phyloP scores from a whole-genome alignment of 2,888 invertebrate genomes.

The Pteria penguin region DNA sequence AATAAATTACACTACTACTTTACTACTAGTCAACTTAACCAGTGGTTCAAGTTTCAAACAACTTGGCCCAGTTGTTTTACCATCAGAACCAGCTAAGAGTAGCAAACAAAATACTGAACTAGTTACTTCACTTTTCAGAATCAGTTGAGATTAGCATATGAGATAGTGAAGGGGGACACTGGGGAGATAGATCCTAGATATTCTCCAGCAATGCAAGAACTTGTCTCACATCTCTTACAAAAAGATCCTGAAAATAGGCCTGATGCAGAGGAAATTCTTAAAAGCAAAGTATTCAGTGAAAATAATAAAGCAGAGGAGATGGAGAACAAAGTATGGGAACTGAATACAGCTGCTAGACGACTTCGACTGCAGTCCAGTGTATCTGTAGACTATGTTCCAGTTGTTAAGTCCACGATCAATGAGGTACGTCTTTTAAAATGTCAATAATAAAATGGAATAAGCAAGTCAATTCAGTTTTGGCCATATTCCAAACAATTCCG shows the following conservation, averaged over 20 bases:
- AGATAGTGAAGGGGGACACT: slow-evolving; percentile 75
- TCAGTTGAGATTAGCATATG: slow-evolving; percentile 74
- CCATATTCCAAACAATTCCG: no score
- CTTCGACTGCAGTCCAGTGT: slow-evolving; percentile 61
- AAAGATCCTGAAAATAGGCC: slow-evolving; percentile 76
- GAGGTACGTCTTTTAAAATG: slow-evolving; percentile 62
- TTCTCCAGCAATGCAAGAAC: slow-evolving; percentile 64
- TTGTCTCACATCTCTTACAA: slow-evolving; percentile 71
- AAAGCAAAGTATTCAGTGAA: slow-evolving; percentile 54
- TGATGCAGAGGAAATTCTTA: slow-evolving; percentile 69
- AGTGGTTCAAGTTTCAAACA: no score
- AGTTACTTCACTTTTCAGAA: slow-evolving; percentile 76
- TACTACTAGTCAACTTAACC: no score
- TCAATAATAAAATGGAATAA: not conserved
- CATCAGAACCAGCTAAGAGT: no score
- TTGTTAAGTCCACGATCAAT: slow-evolving; percentile 77
- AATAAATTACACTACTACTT: no score
- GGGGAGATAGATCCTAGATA: slow-evolving; percentile 66
- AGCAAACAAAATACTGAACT: no score
- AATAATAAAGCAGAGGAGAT: slow-evolving; percentile 35
- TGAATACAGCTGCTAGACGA: slow-evolving; percentile 70
- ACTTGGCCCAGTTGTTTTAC: no score
- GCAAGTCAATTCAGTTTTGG: no score
- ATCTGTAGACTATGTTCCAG: slow-evolving; percentile 67
- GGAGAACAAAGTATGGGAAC: slow-evolving; percentile 71